Evolutionary conservation across 2,797 vertebrate species (phyloP).

Genomic region (Malacoctenus gilli): DNA sequence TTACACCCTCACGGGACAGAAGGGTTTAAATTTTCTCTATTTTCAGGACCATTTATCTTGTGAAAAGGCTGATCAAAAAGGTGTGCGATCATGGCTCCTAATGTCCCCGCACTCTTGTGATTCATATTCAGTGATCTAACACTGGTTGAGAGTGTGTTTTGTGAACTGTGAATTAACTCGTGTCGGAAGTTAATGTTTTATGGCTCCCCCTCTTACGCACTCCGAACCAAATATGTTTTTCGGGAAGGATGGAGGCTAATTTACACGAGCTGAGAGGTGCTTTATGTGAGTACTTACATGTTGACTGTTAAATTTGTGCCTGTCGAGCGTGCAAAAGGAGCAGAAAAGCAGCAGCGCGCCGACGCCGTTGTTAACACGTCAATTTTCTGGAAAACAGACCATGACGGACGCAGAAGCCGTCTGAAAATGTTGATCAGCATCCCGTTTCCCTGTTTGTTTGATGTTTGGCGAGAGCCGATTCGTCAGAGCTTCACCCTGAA

Average conservation of each 20-base stretch:
- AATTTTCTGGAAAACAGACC: too few relatives aligned
- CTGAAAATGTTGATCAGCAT: background rate
- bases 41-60: slow-evolving; percentile 28
- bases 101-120: slow-evolving; percentile 30
- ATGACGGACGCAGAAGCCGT: background rate
- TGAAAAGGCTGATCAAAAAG: slow-evolving; percentile 29
- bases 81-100: slow-evolving; percentile 8
- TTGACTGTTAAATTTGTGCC: too few relatives aligned
- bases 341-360: too few relatives aligned
- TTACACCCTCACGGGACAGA: slow-evolving; percentile 4
- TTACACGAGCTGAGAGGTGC: too few relatives aligned
- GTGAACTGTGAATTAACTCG: slow-evolving; percentile 26
- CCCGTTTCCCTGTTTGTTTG: background rate
- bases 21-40: slow-evolving; percentile 12
- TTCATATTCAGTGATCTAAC: slow-evolving; percentile 42
- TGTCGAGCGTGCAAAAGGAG: too few relatives aligned
- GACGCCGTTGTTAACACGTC: too few relatives aligned
- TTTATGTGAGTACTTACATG: too few relatives aligned
- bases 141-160: too few relatives aligned
- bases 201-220: background rate
- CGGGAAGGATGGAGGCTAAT: too few relatives aligned
- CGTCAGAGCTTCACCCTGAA: too few relatives aligned
- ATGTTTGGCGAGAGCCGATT: background rate
- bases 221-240: slow-evolving; percentile 1
- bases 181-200: slow-evolving; percentile 21